Evolutionary conservation across 2,113 vertebrate genomes (phyloP).

Genomic region (Spea bombifrons): DNA sequence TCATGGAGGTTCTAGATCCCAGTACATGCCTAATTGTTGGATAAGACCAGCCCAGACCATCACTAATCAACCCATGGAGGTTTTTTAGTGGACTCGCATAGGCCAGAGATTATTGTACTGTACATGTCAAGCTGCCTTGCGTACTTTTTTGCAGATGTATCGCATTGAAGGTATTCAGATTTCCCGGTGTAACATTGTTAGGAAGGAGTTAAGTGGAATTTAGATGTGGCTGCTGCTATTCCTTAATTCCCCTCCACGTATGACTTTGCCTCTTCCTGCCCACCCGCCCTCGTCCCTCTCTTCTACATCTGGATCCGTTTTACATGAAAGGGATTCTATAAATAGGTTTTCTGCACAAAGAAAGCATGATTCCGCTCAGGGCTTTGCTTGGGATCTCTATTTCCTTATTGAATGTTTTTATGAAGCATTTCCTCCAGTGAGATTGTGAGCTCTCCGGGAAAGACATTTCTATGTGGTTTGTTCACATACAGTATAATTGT

Average conservation of each 20-base stretch:
- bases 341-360: conserved; percentile 47
- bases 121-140: too few species aligned
- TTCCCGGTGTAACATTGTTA: not conserved
- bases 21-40: too few species aligned
- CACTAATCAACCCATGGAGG: too few species aligned
- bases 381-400: conserved; percentile 24
- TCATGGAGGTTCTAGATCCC: too few species aligned
- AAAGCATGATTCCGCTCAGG: conserved; percentile 47
- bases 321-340: conserved; percentile 52
- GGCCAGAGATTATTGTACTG: too few species aligned
- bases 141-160: too few species aligned
- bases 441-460: conserved; percentile 31
- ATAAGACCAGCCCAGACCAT: too few species aligned
- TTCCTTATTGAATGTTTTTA: conserved; percentile 38
- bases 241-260: conserved; percentile 35
- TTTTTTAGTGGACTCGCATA: too few species aligned
- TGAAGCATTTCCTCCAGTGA: conserved; percentile 21
- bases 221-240: conserved; percentile 14
- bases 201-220: conserved; percentile 32
- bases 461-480: conserved; percentile 9
- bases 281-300: conserved; percentile 42
- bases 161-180: too few species aligned
- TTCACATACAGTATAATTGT: not conserved
- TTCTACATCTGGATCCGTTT: conserved; percentile 50
- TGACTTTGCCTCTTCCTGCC: conserved; percentile 38